Percentiles rank a stretch among this genome's conserved stretches.
Evolutionary conservation across 30 jellyfish, hydroid and myxozoan genomes (phyloP).

Genomic region (Hydractinia symbiolongicarpus): DNA sequence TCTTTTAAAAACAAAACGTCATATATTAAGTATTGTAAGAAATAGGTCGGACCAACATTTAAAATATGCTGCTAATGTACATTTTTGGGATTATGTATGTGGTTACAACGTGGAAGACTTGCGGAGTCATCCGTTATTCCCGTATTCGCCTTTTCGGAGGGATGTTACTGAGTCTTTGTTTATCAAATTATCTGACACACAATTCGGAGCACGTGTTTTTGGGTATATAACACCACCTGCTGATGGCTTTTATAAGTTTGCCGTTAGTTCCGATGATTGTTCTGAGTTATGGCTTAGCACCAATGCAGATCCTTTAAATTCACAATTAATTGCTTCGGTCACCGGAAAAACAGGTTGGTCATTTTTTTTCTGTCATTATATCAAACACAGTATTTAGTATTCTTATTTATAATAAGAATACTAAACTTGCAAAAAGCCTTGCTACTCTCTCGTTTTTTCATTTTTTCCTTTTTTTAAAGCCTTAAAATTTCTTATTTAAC

Average conservation of each 20-base stretch:
- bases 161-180: slow-evolving; percentile 22
- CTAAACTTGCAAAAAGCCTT: no score
- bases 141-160: slow-evolving; percentile 65
- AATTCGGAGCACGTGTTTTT: slow-evolving; percentile 62
- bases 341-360: slow-evolving; percentile 49
- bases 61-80: slow-evolving; percentile 30
- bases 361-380: background rate
- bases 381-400: background rate
- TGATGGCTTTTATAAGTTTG: slow-evolving; percentile 47
- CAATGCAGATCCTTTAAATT: slow-evolving; percentile 53
- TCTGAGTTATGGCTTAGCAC: slow-evolving; percentile 70
- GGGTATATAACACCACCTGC: slow-evolving; percentile 46
- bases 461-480: no score
- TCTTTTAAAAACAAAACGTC: slow-evolving; percentile 16
- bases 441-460: no score
- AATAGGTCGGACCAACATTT: slow-evolving; percentile 14
- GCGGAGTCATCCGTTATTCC: slow-evolving; percentile 72
- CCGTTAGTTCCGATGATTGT: slow-evolving; percentile 64
- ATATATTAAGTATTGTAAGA: slow-evolving; percentile 23
- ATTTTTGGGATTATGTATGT: slow-evolving; percentile 69
- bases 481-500: no score
- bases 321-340: slow-evolving; percentile 36
- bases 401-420: background rate
- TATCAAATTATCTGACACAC: slow-evolving; percentile 37
- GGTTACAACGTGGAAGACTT: slow-evolving; percentile 62